phyloP scores from a whole-genome alignment of 1,140 invertebrate species.

The Achatina immaculata region DNA sequence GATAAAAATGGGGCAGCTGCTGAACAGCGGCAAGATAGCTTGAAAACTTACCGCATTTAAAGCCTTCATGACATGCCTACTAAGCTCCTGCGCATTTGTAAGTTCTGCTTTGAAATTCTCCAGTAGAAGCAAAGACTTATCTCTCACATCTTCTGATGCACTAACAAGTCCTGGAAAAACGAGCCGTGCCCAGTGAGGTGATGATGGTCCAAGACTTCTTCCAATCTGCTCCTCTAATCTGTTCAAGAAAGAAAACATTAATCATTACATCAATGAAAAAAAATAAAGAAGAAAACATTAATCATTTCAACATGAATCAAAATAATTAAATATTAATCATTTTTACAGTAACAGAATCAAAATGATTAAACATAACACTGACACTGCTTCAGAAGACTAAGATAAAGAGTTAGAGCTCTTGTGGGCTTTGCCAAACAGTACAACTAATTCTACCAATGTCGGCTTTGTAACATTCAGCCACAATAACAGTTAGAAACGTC shows the following conservation, averaged over 20 bases:
- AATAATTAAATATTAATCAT: too few species aligned
- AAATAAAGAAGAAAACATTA: background rate
- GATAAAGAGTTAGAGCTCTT: too few species aligned
- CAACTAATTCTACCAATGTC: too few species aligned
- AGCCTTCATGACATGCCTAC: conserved; percentile 20
- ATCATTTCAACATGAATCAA: too few species aligned
- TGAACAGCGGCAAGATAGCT: background rate
- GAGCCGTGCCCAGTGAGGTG: conserved; percentile 1
- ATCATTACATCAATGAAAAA: background rate
- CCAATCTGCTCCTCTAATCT: conserved; percentile 13
- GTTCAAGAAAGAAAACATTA: background rate
- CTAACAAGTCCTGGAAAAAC: conserved; percentile 8
- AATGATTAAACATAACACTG: too few species aligned
- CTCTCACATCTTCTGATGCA: background rate
- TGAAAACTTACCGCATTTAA: conserved; percentile 9
- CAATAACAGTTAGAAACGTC: too few species aligned
- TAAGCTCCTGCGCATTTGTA: background rate
- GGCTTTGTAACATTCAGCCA: too few species aligned
- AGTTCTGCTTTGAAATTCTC: background rate
- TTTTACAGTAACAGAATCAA: too few species aligned
- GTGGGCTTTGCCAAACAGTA: too few species aligned
- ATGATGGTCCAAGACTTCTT: background rate
- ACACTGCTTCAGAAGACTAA: too few species aligned
- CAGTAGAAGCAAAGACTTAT: conserved; percentile 3
- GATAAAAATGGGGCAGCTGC: too few species aligned